Evolutionary conservation across 2,888 invertebrate genomes (phyloP).

Genomic region (Byasa hedistus): DNA sequence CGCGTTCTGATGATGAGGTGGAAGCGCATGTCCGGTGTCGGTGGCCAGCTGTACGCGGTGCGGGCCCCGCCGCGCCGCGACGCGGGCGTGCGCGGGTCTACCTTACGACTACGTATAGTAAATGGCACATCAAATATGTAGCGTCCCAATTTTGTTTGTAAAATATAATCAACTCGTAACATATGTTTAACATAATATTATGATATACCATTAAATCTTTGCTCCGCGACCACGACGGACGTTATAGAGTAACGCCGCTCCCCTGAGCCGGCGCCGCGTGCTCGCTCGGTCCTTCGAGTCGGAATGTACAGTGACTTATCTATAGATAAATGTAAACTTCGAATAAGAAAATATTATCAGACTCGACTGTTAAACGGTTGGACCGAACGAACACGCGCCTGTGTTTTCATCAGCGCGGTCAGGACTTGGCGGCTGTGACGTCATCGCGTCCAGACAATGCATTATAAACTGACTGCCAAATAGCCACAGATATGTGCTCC

Average conservation of each 20-base stretch:
- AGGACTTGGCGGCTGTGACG: slow-evolving; percentile 1
- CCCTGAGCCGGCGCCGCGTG: slow-evolving; percentile 1
- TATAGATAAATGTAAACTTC: background rate
- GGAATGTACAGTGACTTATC: background rate
- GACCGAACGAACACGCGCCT: background rate
- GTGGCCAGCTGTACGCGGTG: background rate
- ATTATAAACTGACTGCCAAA: background rate
- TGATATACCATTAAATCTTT: slow-evolving; percentile 58
- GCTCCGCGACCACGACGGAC: slow-evolving; percentile 73
- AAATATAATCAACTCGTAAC: slow-evolving; percentile 44
- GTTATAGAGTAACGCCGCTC: slow-evolving; percentile 29
- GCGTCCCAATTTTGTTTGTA: slow-evolving; percentile 54
- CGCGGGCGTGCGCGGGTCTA: slow-evolving; percentile 40
- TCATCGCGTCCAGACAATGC: background rate
- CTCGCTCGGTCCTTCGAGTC: slow-evolving; percentile 8
- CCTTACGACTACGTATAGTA: slow-evolving; percentile 55
- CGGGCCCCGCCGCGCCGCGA: slow-evolving; percentile 8
- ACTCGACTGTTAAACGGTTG: background rate
- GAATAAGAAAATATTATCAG: background rate
- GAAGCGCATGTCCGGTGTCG: too few species aligned
- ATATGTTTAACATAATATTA: slow-evolving; percentile 33
- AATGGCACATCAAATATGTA: slow-evolving; percentile 74
- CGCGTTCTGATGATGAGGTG: too few species aligned
- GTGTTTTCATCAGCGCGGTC: slow-evolving; percentile 3
- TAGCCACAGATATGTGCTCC: background rate